These are phyloP conservation scores for Platypus cylindrus DNA, from an alignment of 2,888 invertebrate species.

Conservation along the genomic window DNA sequence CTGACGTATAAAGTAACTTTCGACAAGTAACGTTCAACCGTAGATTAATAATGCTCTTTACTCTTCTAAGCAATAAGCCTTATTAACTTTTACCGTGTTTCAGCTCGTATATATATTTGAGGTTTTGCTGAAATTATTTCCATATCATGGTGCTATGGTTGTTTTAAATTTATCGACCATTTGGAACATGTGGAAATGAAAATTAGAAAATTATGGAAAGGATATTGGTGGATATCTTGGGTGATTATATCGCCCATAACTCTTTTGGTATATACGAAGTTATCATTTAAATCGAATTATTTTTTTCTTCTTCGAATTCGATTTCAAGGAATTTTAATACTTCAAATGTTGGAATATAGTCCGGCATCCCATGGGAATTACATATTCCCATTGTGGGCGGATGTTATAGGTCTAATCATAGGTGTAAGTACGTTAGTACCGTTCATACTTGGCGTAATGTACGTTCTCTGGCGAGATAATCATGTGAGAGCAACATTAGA, in stretches of 20 bases:
- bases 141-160: slow-evolving; percentile 59
- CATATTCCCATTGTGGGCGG: slow-evolving; percentile 57
- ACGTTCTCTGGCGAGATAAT: slow-evolving; percentile 33
- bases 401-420: slow-evolving; percentile 57
- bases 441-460: slow-evolving; percentile 50
- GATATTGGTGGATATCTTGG: slow-evolving; percentile 66
- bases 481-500: slow-evolving; percentile 30
- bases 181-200: slow-evolving; percentile 52
- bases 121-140: slow-evolving; percentile 40
- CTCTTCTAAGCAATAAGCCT: not conserved
- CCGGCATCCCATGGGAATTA: slow-evolving; percentile 52
- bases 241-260: slow-evolving; percentile 53
- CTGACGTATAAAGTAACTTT: too few relatives aligned
- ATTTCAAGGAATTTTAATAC: slow-evolving; percentile 56
- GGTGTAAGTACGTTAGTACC: slow-evolving; percentile 56
- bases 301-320: slow-evolving; percentile 1
- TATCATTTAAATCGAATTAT: not conserved
- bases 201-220: slow-evolving; percentile 41
- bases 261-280: slow-evolving; percentile 45
- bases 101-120: slow-evolving; percentile 6
- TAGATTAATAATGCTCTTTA: too few relatives aligned
- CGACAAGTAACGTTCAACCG: too few relatives aligned
- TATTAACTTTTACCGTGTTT: too few relatives aligned
- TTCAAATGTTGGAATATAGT: slow-evolving; percentile 55
- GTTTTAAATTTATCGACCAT: slow-evolving; percentile 44